Conservation (phyloP, 2,113 vertebrate genomes). For the Dasypus novemcinctus region DNA sequence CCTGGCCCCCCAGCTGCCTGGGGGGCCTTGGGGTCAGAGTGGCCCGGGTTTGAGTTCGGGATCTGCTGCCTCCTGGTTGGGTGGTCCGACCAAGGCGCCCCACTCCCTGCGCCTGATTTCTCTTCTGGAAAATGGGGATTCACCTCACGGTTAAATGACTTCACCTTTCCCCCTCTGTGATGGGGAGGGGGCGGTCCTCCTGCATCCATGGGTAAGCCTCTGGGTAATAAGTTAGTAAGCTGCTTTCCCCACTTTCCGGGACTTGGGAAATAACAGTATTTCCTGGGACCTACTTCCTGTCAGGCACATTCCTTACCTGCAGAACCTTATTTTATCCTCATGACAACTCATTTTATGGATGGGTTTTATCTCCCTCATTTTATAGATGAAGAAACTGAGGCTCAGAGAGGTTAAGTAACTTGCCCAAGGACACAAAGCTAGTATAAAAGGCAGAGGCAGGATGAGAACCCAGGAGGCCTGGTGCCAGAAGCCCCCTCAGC, state of each 20-base stretch:
- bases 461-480: neutral
- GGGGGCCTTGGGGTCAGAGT: neutral
- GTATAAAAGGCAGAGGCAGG: neutral
- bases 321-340: neutral
- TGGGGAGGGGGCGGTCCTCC: neutral
- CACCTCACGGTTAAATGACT: neutral
- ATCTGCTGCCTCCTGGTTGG: neutral
- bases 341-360: neutral
- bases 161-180: neutral
- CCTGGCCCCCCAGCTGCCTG: neutral
- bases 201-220: neutral
- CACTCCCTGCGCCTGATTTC: neutral
- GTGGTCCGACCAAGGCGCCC: no score
- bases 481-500: neutral
- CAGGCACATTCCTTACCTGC: neutral
- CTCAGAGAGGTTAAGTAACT: neutral
- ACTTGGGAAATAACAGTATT: neutral
- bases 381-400: neutral
- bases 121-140: neutral
- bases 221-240: neutral
- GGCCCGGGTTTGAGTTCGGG: neutral
- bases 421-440: neutral
- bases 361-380: neutral
- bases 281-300: neutral
- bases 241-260: neutral